phyloP scores from a whole-genome alignment of 2,888 invertebrate genomes.

The Petrophora chlorosata region DNA sequence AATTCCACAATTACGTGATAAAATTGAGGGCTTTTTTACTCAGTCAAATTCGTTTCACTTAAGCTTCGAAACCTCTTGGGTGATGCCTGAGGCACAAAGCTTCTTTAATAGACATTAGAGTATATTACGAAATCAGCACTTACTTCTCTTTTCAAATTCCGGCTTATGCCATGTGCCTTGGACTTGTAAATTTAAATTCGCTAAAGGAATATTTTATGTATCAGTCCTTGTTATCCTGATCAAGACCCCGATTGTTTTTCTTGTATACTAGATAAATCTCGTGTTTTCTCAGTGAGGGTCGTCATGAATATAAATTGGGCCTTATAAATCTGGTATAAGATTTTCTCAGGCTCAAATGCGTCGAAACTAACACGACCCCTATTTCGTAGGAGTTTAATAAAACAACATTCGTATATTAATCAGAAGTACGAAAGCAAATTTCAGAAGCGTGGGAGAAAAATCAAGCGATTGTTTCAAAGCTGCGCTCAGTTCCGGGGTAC shows the following conservation, averaged over 20 bases:
- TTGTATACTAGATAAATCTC: conserved; percentile 10
- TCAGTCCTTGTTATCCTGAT: conserved; percentile 11
- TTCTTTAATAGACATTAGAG: conserved; percentile 48
- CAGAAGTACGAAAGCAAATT: conserved; percentile 34
- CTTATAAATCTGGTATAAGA: conserved; percentile 11
- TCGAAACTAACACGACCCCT: conserved; percentile 2
- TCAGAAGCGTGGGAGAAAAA: conserved; percentile 30
- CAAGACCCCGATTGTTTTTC: conserved; percentile 10
- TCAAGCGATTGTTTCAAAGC: conserved; percentile 56
- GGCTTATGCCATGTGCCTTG: conserved; percentile 41
- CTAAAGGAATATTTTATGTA: conserved; percentile 1
- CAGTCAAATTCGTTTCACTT: conserved; percentile 62
- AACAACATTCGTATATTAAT: conserved; percentile 29
- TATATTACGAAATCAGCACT: conserved; percentile 46
- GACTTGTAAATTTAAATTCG: conserved; percentile 42
- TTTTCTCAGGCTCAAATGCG: conserved; percentile 5
- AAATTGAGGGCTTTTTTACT: conserved; percentile 63
- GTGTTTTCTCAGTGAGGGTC: conserved; percentile 16
- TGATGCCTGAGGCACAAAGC: conserved; percentile 42
- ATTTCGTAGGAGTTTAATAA: conserved; percentile 23
- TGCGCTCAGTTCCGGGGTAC: conserved; percentile 41
- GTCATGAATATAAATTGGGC: conserved; percentile 20
- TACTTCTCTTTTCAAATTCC: conserved; percentile 40
- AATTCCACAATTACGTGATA: conserved; percentile 64
- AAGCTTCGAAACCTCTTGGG: conserved; percentile 53